Base-by-base conservation (phyloP, 2,888 invertebrate species). In the Tholera decimalis region DNA sequence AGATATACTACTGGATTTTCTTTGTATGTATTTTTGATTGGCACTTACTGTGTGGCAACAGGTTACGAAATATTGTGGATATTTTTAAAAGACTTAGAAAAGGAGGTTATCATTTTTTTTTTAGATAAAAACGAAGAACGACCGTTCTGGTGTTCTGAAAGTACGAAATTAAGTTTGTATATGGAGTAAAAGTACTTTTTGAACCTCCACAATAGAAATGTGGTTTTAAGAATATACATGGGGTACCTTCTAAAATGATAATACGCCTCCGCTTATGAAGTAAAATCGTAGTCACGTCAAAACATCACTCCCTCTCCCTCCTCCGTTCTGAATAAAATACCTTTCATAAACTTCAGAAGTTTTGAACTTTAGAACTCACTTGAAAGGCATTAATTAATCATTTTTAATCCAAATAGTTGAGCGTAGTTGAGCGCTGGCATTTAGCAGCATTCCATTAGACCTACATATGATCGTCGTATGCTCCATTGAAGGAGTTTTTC, bases 401-500 rank as follows among this genome's bases (percentile, higher is more conserved):
- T 55, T 57, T 69, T 79, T 76, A 64, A 79, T 73, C 57, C 57
- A 58, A 76, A 79, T 82, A 73, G 77, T 75, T 78, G 30, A 50
- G 50, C 43, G 20, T 66, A 74, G 55, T 77, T 72, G 28, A 46
- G 50, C 47, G 37, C 47, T 51, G 59, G 72, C 49, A 78, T 78
- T 78, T 68, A 30, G 58, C 53, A 63, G 65, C 51, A 65, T 68
- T 66, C 70, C 68, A 63, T 46, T 58, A 69, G 63, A 69, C 73
- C 55, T 83, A 79, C 80, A 81, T 79, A 78, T 82, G 83, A 84
- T 79, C 72, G 62, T 61, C 62, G 54, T 66, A 60, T 77, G 80
- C 79, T 77, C 77, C 82, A 85, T 87, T 87, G 84, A 75, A 82
- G 83, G 71, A 82, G 80, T 85, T 85, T 88, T 89, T 83, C 83